A percentile compares a stretch with the other conserved stretches of the same genome.
Evolutionary conservation across 2,888 invertebrate species (phyloP).

Genomic region (Drosophila multiciliata): DNA sequence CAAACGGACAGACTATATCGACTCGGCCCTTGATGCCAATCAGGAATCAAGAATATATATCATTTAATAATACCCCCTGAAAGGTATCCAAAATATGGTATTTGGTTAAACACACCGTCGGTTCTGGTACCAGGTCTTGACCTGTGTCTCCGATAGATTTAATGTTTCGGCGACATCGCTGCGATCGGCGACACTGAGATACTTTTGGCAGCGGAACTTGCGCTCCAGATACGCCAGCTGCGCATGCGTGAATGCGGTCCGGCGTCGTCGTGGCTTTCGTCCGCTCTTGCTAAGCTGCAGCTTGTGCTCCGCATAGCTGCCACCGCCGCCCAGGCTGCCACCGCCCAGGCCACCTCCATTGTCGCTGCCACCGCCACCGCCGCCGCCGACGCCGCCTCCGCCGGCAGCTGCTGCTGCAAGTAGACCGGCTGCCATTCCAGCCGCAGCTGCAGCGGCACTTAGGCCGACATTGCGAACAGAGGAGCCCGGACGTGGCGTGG

Average conservation of each 20-base stretch:
- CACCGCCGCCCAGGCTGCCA: constrained; percentile 36
- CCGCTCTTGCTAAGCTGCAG: constrained; percentile 86
- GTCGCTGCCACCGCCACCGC: not conserved
- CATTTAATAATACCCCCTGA: not conserved
- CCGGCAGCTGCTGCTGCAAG: constrained; percentile 49
- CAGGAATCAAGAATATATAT: not conserved
- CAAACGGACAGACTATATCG: not conserved
- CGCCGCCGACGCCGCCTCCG: constrained; percentile 9
- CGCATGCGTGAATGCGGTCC: constrained; percentile 97
- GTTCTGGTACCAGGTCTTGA: constrained; percentile 94
- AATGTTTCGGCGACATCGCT: constrained; percentile 96
- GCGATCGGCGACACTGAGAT: constrained; percentile 95
- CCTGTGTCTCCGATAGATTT: constrained; percentile 96
- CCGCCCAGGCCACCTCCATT: not conserved
- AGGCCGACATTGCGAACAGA: constrained; percentile 25
- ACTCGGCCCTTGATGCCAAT: not conserved
- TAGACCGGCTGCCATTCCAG: constrained; percentile 67
- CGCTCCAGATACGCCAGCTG: constrained; percentile 96
- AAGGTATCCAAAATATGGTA: not conserved
- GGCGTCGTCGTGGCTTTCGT: constrained; percentile 92
- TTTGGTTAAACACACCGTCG: constrained; percentile 76
- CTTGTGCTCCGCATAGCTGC: constrained; percentile 79
- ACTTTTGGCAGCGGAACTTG: constrained; percentile 96
- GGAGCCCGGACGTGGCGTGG: constrained; percentile 47
- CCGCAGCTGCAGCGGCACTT: constrained; percentile 61